phyloP scores from a whole-genome alignment of 2,113 vertebrate genomes.

The Platanista minor region DNA sequence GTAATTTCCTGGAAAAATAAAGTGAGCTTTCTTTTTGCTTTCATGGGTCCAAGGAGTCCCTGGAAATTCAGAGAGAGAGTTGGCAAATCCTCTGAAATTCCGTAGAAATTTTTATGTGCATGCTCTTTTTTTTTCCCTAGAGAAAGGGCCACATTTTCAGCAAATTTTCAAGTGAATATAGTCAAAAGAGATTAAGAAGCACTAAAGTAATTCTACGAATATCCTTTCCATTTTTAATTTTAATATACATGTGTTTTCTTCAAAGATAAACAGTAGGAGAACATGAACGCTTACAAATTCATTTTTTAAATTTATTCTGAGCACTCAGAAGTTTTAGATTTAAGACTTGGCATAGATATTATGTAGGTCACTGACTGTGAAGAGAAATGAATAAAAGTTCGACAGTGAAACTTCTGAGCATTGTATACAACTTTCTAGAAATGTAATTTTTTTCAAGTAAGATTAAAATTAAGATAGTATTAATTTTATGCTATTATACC shows the following conservation, averaged over 20 bases:
- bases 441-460: constrained; percentile 1
- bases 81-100: constrained; percentile 28
- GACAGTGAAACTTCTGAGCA: background rate
- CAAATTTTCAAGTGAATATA: constrained; percentile 41
- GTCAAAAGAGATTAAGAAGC: constrained; percentile 22
- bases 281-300: background rate
- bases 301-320: background rate
- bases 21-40: constrained; percentile 17
- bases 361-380: constrained; percentile 27
- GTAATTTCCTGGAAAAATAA: background rate
- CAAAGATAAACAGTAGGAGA: constrained; percentile 1
- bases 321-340: constrained; percentile 31
- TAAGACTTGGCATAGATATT: constrained; percentile 6
- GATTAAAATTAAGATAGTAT: constrained; percentile 24
- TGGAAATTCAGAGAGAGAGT: background rate
- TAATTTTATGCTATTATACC: background rate
- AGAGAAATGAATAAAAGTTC: background rate
- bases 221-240: constrained; percentile 19
- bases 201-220: background rate
- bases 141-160: background rate
- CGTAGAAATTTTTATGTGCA: background rate
- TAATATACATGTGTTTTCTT: constrained; percentile 27
- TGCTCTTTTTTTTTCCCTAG: background rate
- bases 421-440: background rate
- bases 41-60: background rate